Base-by-base conservation (phyloP, 2,113 vertebrate genomes). In the Ahaetulla prasina region DNA sequence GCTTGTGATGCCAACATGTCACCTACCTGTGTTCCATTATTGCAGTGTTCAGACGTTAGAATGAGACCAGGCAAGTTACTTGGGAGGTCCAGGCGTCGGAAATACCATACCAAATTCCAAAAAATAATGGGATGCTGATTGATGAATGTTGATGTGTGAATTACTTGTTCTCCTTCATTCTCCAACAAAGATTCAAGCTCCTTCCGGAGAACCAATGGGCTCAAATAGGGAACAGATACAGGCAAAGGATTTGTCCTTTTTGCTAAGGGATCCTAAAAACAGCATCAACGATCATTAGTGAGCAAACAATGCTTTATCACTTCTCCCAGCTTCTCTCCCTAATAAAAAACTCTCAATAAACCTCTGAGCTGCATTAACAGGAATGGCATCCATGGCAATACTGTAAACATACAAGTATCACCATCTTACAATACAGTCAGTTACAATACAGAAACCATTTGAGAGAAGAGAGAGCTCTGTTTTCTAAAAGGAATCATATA, bases 41-140 rank as follows among this genome's bases (percentile, higher is more conserved):
- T 99, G 97, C 99, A 99, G 96, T 99, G 99, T 92, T 99, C 99
- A 14, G 99, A 99, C 49, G 98, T 98, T 2, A 99, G 97, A 95
- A 99, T 99, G 93, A 99, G 98, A 52, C 99, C 99, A 2, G 99
- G 99, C 45, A 99, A 97, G 95, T 99, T 98, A 96, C 98, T 98
- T 94, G 98, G 98, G 92, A 99, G 97, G 94, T 99, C 99, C 96
- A 99, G 94, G 22, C 99, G 98, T 22, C 96, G 98, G 96, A 99
- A 99, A 97, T 99, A 99, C 99, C 99, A 99, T 50, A 99, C 98
- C 47, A 99, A 97, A 96, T 99, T 99, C 99, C 99, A 99, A 97
- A 99, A 99, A 95, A 99, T 99, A 94, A 99, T 99, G 3, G 99
- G 99, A 94, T 99, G 99, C 96, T 99, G 99, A 96, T 98, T 99